Evolutionary conservation across 2,888 invertebrate genomes (phyloP).

Genomic region (Cerastis leucographa): DNA sequence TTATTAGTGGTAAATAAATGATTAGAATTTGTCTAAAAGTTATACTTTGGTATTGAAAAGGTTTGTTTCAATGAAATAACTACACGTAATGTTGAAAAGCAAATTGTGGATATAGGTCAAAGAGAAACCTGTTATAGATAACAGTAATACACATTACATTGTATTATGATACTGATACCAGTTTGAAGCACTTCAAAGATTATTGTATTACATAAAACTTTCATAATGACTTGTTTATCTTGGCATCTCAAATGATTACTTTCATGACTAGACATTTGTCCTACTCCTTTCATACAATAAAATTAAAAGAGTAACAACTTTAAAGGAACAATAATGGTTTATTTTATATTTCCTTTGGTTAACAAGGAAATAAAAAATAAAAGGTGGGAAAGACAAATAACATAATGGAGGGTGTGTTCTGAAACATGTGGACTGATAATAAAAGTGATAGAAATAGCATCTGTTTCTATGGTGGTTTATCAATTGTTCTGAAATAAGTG

Average conservation of each 20-base stretch:
- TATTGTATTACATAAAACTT: conserved; percentile 53
- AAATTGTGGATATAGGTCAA: conserved; percentile 18
- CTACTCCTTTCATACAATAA: conserved; percentile 32
- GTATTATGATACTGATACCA: conserved; percentile 19
- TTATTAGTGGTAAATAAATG: neutral
- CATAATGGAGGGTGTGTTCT: conserved; percentile 23
- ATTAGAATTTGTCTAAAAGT: neutral
- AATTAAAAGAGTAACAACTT: conserved; percentile 30
- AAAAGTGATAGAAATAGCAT: conserved; percentile 63
- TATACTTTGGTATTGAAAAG: neutral
- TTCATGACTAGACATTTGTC: conserved; percentile 50
- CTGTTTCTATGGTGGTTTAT: conserved; percentile 71
- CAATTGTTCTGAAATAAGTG: conserved; percentile 58
- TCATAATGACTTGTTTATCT: conserved; percentile 52
- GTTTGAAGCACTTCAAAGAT: conserved; percentile 35
- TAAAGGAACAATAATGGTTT: conserved; percentile 24
- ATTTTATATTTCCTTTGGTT: conserved; percentile 30
- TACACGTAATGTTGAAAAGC: conserved; percentile 18
- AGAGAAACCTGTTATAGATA: conserved; percentile 38
- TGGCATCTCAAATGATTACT: conserved; percentile 45
- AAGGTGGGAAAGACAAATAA: conserved; percentile 30
- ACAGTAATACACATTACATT: conserved; percentile 13
- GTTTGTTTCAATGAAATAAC: neutral
- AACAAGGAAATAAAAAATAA: conserved; percentile 32
- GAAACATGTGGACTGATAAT: conserved; percentile 55